Evolutionary conservation across 1,140 invertebrate species (phyloP), one percentile per base, ranked within the genome.

Genomic region (Hermetia illucens): DNA sequence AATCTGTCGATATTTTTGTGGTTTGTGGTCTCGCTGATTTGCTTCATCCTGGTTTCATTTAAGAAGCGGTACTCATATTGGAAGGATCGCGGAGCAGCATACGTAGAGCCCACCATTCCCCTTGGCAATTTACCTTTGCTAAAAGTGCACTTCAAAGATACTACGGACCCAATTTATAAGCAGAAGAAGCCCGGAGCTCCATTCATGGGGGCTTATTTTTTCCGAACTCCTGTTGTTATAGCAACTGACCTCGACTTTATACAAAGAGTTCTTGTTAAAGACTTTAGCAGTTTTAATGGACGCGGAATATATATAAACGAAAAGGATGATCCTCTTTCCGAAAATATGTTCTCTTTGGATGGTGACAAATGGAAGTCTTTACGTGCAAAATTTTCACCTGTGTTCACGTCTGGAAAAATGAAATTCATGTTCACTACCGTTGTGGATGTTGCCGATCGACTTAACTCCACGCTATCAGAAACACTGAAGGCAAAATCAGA

Each of bases 231-330:
- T 1, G 44, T 53, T 12, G 32, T 64, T 25, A 50, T 52, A n/a
- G 42, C 64, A 16, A 54, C 61, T 16, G 67, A 75, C 49, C 57
- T 68, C 4, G 63, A 70, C 8, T 44, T 77, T 0, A 62, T 75
- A 2, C 71, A 70, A 45, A 47, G 58, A 19, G 59, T 77, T 12
- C 42, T 74, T 22, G 53, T 66, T 1, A 69, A 65, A 44, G 65
- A 73, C 44, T 71, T 70, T 40, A 43, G 55, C 17, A 32, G 50
- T 17, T 71, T 72, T 38, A 30, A 44, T 10, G 62, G 65, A 41
- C 60, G 62, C 22, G 58, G 57, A 2, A 30, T 59, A 2, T 42
- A 48, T 16, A 50, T 61, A 18, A 55, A 63, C 39, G 55, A 58
- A 6, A 46, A 60, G 36, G 40, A 36, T 4, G 56, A 69, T 45